Evolutionary conservation across 2,888 invertebrate species (phyloP), one percentile per base, ranked within the genome.

Genomic region (Seira musarum): DNA sequence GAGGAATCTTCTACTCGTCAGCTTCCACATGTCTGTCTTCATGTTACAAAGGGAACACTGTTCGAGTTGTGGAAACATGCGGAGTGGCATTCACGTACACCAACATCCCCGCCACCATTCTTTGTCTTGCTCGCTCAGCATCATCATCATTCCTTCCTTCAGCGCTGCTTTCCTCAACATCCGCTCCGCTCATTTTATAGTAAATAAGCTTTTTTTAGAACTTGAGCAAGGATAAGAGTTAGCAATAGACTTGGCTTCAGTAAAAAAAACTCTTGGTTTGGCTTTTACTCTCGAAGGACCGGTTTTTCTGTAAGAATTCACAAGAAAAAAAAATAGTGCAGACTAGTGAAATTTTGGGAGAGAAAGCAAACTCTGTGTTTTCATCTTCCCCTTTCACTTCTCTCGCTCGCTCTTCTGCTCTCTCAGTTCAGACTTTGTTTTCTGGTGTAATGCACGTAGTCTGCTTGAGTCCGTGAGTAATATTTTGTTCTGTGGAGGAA

Each of bases 231-330:
- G 30, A 30, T 30, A 2, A 2, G 3, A 53, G 53, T 53, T 3
- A n/a, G 17, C 53, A 53, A 53, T 53, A 13, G 53, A 17, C 2
- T 53, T 8, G 53, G 13, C 15, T 30, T 53, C 40, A 40, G 13
- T 8, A 6, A 40, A 40, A 40, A 53, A 13, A n/a, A 53, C 53
- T 53, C 53, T 53, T 53, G 53, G 53, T 17, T 53, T 53, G 53
- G 53, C n/a, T 53, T 30, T 15, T 30, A 24, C 69, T 77, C 77
- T 76, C 76, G 24, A 76, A 77, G 77, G 77, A 77, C 77, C 77
- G 70, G 70, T 77, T 69, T 76, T 75, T 61, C 64, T 53, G 53
- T 30, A 30, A 30, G 30, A 13, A 17, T 68, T 64, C 30, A 24
- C 46, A 15, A 66, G 60, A n/a, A 63, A 75, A 67, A 49, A 66